Evolutionary conservation across 30 jellyfish, hydroid and myxozoan genomes (phyloP), one percentile per base, ranked within the genome.

Genomic region (Rhopilema esculentum): DNA sequence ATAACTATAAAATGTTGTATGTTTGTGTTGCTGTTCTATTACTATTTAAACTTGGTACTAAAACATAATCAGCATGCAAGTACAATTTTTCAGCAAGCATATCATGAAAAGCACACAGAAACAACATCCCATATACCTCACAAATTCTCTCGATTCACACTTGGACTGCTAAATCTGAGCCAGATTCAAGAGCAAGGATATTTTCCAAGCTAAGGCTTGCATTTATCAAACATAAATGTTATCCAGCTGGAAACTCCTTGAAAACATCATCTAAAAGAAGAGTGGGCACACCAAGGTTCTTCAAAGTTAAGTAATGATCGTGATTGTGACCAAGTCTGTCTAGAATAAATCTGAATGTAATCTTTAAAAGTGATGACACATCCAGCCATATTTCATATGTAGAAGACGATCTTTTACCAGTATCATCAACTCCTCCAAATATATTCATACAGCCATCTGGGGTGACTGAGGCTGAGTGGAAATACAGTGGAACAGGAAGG

Each of bases 391-490:
- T 21, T 51, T 82, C 72, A 77, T 85, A 85, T 17, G 88, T 24
- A 49, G 70, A 84, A 0, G 97, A 87, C 0, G 90, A 68, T 65
- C 98, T 73, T 23, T 74, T 50, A 4, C 31, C 78, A 1, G 40
- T 26, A 20, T 79, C 16, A 21, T 74, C 73, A 0, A 93, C 95
- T 16, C 98, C 97, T 40, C 98, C 98, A 75, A 80, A 88, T 1
- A 93, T 57, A 53, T 79, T 81, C 95, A 93, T 75, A 78, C 98
- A 93, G 0, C 98, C 98, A 48, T 69, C 89, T 16, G 89, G 76
- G 6, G 98, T 80, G 7, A 93, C 92, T 6, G 98, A 85, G 0
- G 97, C 97, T 1, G 98, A 65, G 76, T 93, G 98, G 76, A 93
- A 93, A 66, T 66, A 84, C 71, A 88, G n/a, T 26, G 77, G 78